Conservation (phyloP, 2,888 invertebrate genomes). For the Metalampra italica region DNA sequence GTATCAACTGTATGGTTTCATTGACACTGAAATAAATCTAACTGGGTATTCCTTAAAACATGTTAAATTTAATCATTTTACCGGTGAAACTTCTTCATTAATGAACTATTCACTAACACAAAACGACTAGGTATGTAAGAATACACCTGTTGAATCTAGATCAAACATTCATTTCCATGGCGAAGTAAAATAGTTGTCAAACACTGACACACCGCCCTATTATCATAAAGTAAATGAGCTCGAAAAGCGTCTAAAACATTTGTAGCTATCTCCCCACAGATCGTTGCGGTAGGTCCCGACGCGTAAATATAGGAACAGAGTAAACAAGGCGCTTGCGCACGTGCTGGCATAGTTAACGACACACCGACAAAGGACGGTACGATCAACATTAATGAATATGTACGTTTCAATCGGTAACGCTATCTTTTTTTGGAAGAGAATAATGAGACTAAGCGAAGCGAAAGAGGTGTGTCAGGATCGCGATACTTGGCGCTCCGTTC, state of each 20-base stretch:
- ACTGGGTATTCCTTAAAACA: too few species aligned
- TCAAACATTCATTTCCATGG: background rate
- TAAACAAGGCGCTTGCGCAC: slow-evolving; percentile 48
- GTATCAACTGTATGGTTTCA: too few species aligned
- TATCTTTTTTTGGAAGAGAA: background rate
- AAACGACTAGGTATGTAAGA: too few species aligned
- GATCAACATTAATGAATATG: slow-evolving; percentile 2
- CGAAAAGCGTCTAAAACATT: slow-evolving; percentile 14
- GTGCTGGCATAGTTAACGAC: slow-evolving; percentile 38
- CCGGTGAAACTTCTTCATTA: too few species aligned
- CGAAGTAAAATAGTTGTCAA: background rate
- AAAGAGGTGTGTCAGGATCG: too few species aligned
- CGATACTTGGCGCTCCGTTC: too few species aligned
- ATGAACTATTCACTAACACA: too few species aligned
- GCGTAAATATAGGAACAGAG: slow-evolving; percentile 35
- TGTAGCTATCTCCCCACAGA: slow-evolving; percentile 10
- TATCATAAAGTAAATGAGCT: slow-evolving; percentile 37
- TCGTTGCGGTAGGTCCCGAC: slow-evolving; percentile 55
- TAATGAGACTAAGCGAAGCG: too few species aligned
- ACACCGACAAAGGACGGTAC: slow-evolving; percentile 35
- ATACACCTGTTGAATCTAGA: too few species aligned
- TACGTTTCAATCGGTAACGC: background rate
- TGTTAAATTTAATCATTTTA: too few species aligned
- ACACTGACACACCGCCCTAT: slow-evolving; percentile 27
- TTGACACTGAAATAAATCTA: too few species aligned